phyloP scores from a whole-genome alignment of 2,113 vertebrate genomes.

The Plecturocebus donacophilus region DNA sequence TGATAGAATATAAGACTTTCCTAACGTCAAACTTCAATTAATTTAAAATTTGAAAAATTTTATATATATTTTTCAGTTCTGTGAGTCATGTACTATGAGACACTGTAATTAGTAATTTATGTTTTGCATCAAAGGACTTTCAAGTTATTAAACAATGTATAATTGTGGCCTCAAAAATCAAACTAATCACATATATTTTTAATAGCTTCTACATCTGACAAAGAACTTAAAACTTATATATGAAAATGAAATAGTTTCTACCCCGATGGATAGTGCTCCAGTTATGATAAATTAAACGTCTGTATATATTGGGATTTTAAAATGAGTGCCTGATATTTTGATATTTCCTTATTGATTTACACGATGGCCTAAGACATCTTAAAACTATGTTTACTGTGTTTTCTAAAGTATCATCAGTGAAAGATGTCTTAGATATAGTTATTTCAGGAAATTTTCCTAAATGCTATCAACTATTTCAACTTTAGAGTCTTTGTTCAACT shows the following conservation, averaged over 20 bases:
- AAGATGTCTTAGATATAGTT: not conserved
- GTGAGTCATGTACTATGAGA: not conserved
- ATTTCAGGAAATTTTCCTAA: not conserved
- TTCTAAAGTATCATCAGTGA: not conserved
- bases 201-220: not conserved
- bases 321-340: not conserved
- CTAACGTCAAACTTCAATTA: not conserved
- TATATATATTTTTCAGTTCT: not conserved
- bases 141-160: not conserved
- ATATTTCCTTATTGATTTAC: not conserved
- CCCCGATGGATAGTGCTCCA: not conserved
- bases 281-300: not conserved
- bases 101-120: not conserved
- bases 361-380: not conserved
- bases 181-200: not conserved
- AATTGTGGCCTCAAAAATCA: not conserved
- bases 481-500: not conserved
- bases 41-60: not conserved
- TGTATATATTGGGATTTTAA: not conserved
- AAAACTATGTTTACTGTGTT: not conserved
- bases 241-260: not conserved
- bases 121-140: not conserved
- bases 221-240: not conserved
- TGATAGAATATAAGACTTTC: not conserved
- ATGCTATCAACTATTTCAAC: not conserved